Evolutionary conservation across 2,113 vertebrate genomes (phyloP), one percentile per base, ranked within the genome.

Genomic region (Hyperoodon ampullatus): DNA sequence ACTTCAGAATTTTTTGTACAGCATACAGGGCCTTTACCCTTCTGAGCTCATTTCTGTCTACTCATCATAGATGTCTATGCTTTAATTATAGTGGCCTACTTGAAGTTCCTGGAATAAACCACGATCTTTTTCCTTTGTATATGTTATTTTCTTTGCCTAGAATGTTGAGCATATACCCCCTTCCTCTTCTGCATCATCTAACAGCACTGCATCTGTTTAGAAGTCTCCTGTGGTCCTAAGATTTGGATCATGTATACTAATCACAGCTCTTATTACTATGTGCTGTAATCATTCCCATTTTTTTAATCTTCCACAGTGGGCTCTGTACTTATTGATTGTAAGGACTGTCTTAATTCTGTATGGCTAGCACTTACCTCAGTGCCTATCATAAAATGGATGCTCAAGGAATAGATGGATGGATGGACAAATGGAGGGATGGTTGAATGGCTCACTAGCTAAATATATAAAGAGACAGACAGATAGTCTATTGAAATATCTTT

Each of bases 91-190:
- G 14, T 61, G 23, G 19, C 8, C n/a, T 91, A 23, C 6, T 58
- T 55, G 18, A 90, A 71, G 12, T 44, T 77, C 47, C 47, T 75
- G 7, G 42, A 80, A 75, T 63, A 42, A 68, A 0, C 13, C 24
- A 21, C 33, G 21, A 42, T 61, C 2, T 18, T 70, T 78, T 33
- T 35, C 2, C 39, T 95, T 83, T 39, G 7, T 70, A 5, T 39
- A 12, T 47, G 5, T 89, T 50, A 39, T 35, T 44, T 55, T 24
- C 30, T 93, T 86, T 72, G 15, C 16, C 9, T 92, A 28, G 13
- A 42, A n/a, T 33, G 15, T 23, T 72, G 21, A 26, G 1, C 7
- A 11, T 65, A 5, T 5, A 26, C 7, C 8, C 3, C 3, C 11
- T 8, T 42, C 12, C 1, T 61, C 12, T 50, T 72, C 13, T 55